Percentiles rank a stretch among this genome's conserved stretches.
These are phyloP conservation scores for Cryptophagus acutangulus DNA, from an alignment of 2,888 invertebrate species.

Conservation along the genomic window DNA sequence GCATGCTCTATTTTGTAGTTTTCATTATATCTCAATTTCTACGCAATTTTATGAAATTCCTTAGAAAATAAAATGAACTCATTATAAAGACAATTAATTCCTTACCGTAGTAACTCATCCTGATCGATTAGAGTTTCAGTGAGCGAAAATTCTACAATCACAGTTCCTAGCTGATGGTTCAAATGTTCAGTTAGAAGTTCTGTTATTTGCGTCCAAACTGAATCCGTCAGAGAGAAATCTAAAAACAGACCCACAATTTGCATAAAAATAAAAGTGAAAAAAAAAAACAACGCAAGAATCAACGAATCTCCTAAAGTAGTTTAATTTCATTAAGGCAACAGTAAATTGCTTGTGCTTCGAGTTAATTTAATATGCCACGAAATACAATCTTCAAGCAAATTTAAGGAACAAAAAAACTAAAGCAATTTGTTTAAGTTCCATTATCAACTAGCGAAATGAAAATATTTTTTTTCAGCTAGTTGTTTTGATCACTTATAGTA, in stretches of 20 bases:
- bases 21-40: too few species aligned
- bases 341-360: not conserved
- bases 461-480: too few species aligned
- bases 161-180: conserved; percentile 37
- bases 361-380: not conserved
- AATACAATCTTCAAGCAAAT: too few species aligned
- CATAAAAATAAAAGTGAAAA: conserved; percentile 16
- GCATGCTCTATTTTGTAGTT: too few species aligned
- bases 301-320: not conserved
- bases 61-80: too few species aligned
- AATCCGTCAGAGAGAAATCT: conserved; percentile 28
- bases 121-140: conserved; percentile 40
- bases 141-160: conserved; percentile 43
- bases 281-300: not conserved
- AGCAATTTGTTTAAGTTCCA: too few species aligned
- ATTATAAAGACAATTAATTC: too few species aligned
- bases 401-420: too few species aligned
- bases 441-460: too few species aligned
- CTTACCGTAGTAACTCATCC: conserved; percentile 38
- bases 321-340: not conserved
- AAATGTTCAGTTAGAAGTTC: conserved; percentile 35
- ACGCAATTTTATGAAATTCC: too few species aligned
- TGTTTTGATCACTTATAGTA: too few species aligned
- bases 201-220: conserved; percentile 39
- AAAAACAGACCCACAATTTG: too few species aligned